Base-by-base conservation (phyloP, 2,797 vertebrate genomes). In the Mallotus villosus region DNA sequence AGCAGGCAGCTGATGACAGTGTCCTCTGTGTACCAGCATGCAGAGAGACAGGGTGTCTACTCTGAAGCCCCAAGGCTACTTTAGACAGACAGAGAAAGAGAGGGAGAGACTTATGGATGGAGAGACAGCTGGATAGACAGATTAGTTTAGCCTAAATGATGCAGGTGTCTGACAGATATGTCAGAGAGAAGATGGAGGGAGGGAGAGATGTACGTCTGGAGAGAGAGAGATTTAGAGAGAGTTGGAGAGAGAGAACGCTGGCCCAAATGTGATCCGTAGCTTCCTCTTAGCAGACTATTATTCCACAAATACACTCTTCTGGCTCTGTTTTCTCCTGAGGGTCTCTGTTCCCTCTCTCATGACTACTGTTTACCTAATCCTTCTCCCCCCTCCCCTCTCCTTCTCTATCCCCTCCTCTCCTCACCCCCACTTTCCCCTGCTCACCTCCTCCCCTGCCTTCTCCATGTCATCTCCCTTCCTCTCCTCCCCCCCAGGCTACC, bases 401-500 rank as follows among this genome's bases (percentile, higher is more conserved):
- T 24, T 7, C 4, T 29, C 16, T n/a, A 4, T 1, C 0, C 1
- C 1, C 1, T 19, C 3, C 5, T 2, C 2, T 1, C 25, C 22
- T 8, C 25, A 25, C 19, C 49, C 12, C 17, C 63, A 24, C 58
- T 7, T 32, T 41, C 65, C 46, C 19, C 29, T 29, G 57, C 49
- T 62, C 51, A 49, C 12, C 60, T 46, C 41, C n/a, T 68, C 34
- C 58, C 21, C n/a, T 8, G 32, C 51, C 29, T 61, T 64, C 59
- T 62, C 62, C 34, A 34, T 69, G 64, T 21, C 46, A 29, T 27
- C 16, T 41, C 12, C 9, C 22, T 29, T 55, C 5, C 3, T 74
- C 41, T 0, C 27, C 16, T 0, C 74, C 2, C 32, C 32, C 5
- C 41, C 76, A 98, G 97, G 97, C 71, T 99, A 99, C 78, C 94